phyloP scores from a whole-genome alignment of 2,797 vertebrate species.

The Cheirogaleus major region DNA sequence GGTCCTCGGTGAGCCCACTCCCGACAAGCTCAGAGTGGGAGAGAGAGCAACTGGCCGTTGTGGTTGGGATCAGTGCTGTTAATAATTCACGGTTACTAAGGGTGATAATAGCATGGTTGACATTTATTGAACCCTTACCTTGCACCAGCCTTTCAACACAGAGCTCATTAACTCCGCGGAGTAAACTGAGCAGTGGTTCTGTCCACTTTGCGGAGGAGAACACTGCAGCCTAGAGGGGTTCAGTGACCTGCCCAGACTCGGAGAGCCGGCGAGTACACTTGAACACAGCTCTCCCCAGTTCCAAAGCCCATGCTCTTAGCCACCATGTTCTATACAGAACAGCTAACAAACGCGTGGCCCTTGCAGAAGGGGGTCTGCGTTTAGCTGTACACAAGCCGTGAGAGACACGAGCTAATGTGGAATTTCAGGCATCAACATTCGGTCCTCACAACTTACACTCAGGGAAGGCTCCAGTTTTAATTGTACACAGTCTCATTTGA shows the following conservation, averaged over 20 bases:
- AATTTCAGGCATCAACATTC: not conserved
- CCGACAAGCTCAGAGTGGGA: not conserved
- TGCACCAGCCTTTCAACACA: not conserved
- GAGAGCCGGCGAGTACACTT: not conserved
- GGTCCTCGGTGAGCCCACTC: not conserved
- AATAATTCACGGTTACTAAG: not conserved
- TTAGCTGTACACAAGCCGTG: not conserved
- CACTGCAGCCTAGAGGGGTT: not conserved
- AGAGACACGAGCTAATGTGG: not conserved
- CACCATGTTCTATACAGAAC: accelerated
- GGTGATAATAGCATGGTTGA: not conserved
- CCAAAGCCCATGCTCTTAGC: not conserved
- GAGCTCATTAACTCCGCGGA: not conserved
- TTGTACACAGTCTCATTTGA: not conserved
- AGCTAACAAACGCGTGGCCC: not conserved
- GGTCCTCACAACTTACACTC: not conserved
- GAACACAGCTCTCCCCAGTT: not conserved
- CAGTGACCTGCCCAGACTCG: not conserved
- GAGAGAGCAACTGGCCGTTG: not conserved
- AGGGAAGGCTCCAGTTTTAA: not conserved
- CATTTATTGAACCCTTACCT: not conserved
- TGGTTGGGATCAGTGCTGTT: not conserved
- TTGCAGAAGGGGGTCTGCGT: not conserved
- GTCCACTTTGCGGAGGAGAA: no score
- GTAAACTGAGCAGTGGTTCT: not conserved